phyloP scores from a whole-genome alignment of 2,888 invertebrate genomes.

The Liposcelis brunnea region DNA sequence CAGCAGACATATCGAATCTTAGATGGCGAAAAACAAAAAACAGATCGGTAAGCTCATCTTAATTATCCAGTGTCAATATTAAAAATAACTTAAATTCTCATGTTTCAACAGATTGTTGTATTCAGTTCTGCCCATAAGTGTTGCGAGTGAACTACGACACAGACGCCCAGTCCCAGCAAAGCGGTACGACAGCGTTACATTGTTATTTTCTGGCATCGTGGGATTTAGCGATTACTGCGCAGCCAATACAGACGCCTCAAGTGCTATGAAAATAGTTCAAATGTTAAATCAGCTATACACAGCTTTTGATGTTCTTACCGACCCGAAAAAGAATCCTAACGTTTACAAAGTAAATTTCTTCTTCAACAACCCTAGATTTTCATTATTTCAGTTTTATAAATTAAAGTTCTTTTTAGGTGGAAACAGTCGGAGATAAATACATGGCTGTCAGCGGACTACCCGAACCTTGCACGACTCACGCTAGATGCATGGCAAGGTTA shows the following conservation, averaged over 20 bases:
- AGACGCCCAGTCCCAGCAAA: conserved; percentile 76
- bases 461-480: conserved; percentile 76
- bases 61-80: too few species aligned
- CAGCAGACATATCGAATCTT: conserved; percentile 88
- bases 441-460: conserved; percentile 95
- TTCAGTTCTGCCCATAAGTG: conserved; percentile 83
- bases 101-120: conserved; percentile 55
- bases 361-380: too few species aligned
- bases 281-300: conserved; percentile 88
- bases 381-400: too few species aligned
- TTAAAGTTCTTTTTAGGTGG: conserved; percentile 58
- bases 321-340: conserved; percentile 80
- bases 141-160: conserved; percentile 88
- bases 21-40: conserved; percentile 88
- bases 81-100: conserved; percentile 3
- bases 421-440: conserved; percentile 95
- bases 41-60: conserved; percentile 52
- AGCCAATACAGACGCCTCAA: conserved; percentile 73
- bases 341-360: conserved; percentile 79
- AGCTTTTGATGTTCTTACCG: conserved; percentile 82
- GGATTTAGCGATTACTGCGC: conserved; percentile 86
- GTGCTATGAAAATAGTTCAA: conserved; percentile 90
- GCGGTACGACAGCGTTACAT: conserved; percentile 77
- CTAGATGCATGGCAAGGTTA: conserved; percentile 73
- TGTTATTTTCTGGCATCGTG: conserved; percentile 86